These are phyloP conservation scores for Myotis findleyi DNA, from an alignment of 2,797 vertebrate species.

Conservation along the genomic window DNA sequence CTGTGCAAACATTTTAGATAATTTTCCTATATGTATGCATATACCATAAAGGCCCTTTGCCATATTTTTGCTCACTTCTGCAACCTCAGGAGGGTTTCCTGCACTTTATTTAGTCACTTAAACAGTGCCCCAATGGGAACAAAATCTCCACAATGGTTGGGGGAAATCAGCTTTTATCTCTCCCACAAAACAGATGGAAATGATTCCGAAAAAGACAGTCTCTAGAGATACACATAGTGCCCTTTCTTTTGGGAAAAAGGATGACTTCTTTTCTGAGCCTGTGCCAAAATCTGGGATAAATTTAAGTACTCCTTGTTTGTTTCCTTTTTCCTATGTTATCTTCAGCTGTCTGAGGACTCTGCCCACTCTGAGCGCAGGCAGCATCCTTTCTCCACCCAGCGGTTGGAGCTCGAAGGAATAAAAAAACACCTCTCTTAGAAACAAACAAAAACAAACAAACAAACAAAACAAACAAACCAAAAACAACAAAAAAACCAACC, in stretches of 20 bases:
- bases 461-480: neutral
- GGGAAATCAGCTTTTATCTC: slow-evolving; percentile 10
- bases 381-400: neutral
- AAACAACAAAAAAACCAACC: neutral
- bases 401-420: neutral
- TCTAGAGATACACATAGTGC: slow-evolving; percentile 39
- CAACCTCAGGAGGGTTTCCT: neutral
- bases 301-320: slow-evolving; percentile 50
- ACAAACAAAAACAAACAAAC: neutral
- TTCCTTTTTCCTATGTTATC: slow-evolving; percentile 49
- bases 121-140: neutral
- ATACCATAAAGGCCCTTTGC: neutral
- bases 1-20: neutral
- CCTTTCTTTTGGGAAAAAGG: slow-evolving; percentile 45
- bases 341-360: neutral
- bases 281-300: slow-evolving; percentile 61
- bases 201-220: slow-evolving; percentile 49
- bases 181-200: slow-evolving; percentile 64
- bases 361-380: neutral
- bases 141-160: neutral
- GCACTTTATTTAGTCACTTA: neutral
- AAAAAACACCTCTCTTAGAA: slow-evolving; percentile 11
- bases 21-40: neutral
- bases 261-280: slow-evolving; percentile 48
- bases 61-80: neutral